Base-by-base conservation (phyloP, 2,888 invertebrate species). In the Coleophora flavipennella region DNA sequence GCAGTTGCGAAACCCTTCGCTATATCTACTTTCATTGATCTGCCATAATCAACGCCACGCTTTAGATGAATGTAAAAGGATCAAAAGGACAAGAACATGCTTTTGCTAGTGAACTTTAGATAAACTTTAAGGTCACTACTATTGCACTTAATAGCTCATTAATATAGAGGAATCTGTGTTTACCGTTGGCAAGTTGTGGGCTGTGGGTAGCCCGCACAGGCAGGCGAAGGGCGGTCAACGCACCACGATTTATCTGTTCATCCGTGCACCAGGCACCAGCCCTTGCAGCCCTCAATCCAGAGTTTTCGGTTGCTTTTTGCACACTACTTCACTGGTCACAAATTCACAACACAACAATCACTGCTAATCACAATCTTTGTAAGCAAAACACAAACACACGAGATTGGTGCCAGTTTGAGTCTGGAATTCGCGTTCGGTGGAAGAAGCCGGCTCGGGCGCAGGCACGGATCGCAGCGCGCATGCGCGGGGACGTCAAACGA, bases 181-280 rank as follows among this genome's bases (percentile, higher is more conserved):
- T 36, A 36, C 36, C 36, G 31, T 31, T 31, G 13, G 36, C 31
- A 20, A 26, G 9, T 31, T 36, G 40, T 56, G 59, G 61, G 9
- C 31, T 36, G 40, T 56, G 59, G 61, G 53, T 66, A 61, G 59
- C 59, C 65, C 60, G 60, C 69, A 42, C 38, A 41, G 39, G 39
- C 42, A 45, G 40, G n/a, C n/a, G n/a, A n/a, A n/a, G n/a, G 53
- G 67, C 74, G 75, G 73, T 72, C 77, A 70, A 72, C 70, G 74
- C 69, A 64, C 75, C 62, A 62, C 52, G 59, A 61, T 59, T 49
- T 59, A 63, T 66, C 65, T 65, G 58, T 52, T 60, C 56, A 60
- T 61, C 62, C 59, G 53, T 52, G 58, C 59, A 57, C 50, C 56
- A 54, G 57, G 58, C 59, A 57, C 50, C 56, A 54, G 57, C 50